Percentiles rank a stretch among this genome's conserved stretches.
Evolutionary conservation across 2,888 invertebrate genomes (phyloP).

Genomic region (Hirtodrosophila alboralis): DNA sequence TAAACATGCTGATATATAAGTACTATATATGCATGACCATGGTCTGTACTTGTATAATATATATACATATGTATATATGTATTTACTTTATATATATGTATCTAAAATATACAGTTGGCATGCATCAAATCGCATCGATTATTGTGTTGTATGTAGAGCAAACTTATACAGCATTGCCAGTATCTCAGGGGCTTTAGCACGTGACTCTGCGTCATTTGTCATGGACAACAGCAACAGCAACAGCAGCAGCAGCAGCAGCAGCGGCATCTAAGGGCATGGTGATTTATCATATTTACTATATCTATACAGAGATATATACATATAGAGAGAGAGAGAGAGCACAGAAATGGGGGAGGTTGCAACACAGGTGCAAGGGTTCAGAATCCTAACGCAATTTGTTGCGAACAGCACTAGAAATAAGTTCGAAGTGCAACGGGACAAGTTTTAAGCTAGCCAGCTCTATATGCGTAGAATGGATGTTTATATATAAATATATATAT

Average conservation of each 20-base stretch:
- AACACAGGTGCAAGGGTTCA: slow-evolving; percentile 74
- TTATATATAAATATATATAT: slow-evolving; percentile 8
- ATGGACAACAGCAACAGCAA: slow-evolving; percentile 52
- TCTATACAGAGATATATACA: slow-evolving; percentile 12
- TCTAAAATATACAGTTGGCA: slow-evolving; percentile 42
- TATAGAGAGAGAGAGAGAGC: not conserved
- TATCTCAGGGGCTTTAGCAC: slow-evolving; percentile 51
- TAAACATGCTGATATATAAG: slow-evolving; percentile 66
- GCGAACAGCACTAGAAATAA: slow-evolving; percentile 45
- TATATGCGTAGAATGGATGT: slow-evolving; percentile 7
- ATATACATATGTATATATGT: slow-evolving; percentile 13
- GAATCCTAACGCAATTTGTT: slow-evolving; percentile 72
- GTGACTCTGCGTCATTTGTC: slow-evolving; percentile 71
- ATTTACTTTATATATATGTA: slow-evolving; percentile 3
- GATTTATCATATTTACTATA: slow-evolving; percentile 75
- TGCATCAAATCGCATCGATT: slow-evolving; percentile 80
- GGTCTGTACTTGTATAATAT: slow-evolving; percentile 27
- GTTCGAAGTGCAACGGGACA: slow-evolving; percentile 9
- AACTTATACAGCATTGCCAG: slow-evolving; percentile 31
- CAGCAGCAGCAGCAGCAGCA: slow-evolving; percentile 19
- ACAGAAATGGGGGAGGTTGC: slow-evolving; percentile 1
- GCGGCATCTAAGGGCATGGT: slow-evolving; percentile 44
- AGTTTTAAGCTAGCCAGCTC: slow-evolving; percentile 18
- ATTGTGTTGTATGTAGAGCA: slow-evolving; percentile 57
- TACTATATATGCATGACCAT: slow-evolving; percentile 59